A percentile compares a stretch with the other conserved stretches of the same genome.
Evolutionary conservation across 2,797 vertebrate species (phyloP).

Genomic region (Australoheros facetus): DNA sequence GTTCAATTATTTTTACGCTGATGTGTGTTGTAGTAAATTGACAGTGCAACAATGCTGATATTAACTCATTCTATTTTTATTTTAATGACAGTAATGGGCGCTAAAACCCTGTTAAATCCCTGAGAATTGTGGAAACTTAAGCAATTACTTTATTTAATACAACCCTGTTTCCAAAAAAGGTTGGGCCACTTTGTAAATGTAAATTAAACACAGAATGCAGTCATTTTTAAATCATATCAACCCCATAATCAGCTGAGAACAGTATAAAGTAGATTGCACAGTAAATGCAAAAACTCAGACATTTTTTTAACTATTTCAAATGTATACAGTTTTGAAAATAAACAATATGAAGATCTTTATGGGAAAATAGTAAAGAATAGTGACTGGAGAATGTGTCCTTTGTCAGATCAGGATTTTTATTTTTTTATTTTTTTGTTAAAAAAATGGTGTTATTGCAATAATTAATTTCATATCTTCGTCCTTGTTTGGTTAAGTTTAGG

Average conservation of each 20-base stretch:
- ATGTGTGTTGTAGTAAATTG: conserved; percentile 16
- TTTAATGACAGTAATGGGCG: neutral
- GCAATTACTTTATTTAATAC: neutral
- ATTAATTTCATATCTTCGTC: neutral
- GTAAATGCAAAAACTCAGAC: neutral
- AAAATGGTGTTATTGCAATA: neutral
- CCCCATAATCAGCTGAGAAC: neutral
- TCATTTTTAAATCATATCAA: neutral
- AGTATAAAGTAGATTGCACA: neutral
- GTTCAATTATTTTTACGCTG: conserved; percentile 12
- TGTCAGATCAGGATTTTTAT: neutral
- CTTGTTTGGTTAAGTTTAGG: neutral
- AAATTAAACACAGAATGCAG: neutral
- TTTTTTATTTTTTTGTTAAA: neutral
- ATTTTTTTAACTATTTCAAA: too few relatives aligned
- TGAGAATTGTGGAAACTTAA: neutral
- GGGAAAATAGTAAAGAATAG: too few relatives aligned
- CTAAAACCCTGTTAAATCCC: neutral
- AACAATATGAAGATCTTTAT: neutral
- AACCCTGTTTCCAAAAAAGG: neutral
- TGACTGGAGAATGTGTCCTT: neutral
- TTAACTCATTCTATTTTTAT: neutral
- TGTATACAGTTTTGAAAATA: neutral
- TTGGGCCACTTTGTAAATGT: neutral
- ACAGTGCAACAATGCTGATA: neutral